These are phyloP conservation scores for Engraulis encrasicolus DNA, from an alignment of 2,113 vertebrate genomes.

Conservation along the genomic window DNA sequence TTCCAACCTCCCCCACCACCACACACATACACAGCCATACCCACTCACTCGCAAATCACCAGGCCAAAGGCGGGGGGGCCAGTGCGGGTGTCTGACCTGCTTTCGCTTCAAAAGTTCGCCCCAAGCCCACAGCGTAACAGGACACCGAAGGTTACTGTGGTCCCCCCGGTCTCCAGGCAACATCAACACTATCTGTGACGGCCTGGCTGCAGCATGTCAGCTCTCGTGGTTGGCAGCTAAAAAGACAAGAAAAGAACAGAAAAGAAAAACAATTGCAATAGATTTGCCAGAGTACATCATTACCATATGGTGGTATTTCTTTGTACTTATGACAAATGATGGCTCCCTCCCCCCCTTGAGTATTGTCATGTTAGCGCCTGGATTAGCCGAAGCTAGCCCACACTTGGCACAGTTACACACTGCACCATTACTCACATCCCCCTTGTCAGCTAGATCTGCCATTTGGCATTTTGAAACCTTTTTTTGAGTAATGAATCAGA, in stretches of 20 bases:
- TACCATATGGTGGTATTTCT: background rate
- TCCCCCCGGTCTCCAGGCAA: background rate
- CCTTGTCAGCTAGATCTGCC: too few species aligned
- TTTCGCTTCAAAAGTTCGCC: background rate
- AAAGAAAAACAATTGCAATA: background rate
- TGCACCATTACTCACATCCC: too few species aligned
- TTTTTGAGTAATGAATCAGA: too few species aligned
- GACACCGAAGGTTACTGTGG: background rate
- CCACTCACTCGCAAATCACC: background rate
- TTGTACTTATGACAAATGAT: background rate
- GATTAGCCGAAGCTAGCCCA: too few species aligned
- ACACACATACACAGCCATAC: too few species aligned
- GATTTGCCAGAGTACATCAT: background rate
- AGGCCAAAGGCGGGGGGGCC: background rate
- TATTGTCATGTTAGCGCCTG: background rate
- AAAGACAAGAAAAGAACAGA: background rate
- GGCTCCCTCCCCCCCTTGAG: background rate
- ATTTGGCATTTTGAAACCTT: too few species aligned
- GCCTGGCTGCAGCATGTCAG: background rate
- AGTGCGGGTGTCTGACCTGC: constrained; percentile 9
- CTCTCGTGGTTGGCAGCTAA: background rate
- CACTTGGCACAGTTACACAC: too few species aligned
- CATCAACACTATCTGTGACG: constrained; percentile 10
- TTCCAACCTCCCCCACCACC: background rate
- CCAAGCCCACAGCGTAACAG: background rate